Evolutionary conservation across 2,113 vertebrate genomes (phyloP).

Genomic region (Puffinus mauretanicus): DNA sequence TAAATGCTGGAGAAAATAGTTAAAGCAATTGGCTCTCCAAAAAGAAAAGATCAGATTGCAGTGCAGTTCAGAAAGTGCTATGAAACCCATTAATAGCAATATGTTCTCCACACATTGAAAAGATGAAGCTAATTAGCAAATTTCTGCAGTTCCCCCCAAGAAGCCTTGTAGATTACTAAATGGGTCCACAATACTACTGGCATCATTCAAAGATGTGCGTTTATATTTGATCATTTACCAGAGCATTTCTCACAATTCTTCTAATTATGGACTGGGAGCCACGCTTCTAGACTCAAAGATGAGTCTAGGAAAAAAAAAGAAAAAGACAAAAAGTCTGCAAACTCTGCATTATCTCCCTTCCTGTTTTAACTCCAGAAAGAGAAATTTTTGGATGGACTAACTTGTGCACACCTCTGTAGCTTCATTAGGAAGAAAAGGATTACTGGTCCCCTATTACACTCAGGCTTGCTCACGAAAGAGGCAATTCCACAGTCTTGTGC

Average conservation of each 20-base stretch:
- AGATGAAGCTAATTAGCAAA: background rate
- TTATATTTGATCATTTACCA: background rate
- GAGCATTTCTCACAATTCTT: background rate
- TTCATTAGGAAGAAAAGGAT: background rate
- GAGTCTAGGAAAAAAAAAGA: background rate
- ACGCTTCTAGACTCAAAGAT: background rate
- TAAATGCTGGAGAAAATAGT: background rate
- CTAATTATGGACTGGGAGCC: background rate
- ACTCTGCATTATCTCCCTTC: background rate
- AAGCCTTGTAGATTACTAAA: background rate
- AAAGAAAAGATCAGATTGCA: background rate
- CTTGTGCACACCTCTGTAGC: background rate
- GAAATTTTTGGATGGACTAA: background rate
- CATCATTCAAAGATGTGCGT: background rate
- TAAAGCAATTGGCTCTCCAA: background rate
- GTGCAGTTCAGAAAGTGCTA: background rate
- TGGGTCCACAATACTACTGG: background rate
- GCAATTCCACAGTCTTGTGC: background rate
- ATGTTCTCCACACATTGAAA: background rate
- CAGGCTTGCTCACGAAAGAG: background rate
- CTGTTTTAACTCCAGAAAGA: background rate
- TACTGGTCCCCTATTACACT: background rate
- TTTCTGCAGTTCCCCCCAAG: background rate
- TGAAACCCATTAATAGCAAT: background rate
- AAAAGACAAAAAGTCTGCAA: background rate